Percentiles rank a stretch among this genome's conserved stretches.
Conservation (phyloP, 2,888 invertebrate genomes). For the Troides helena region DNA sequence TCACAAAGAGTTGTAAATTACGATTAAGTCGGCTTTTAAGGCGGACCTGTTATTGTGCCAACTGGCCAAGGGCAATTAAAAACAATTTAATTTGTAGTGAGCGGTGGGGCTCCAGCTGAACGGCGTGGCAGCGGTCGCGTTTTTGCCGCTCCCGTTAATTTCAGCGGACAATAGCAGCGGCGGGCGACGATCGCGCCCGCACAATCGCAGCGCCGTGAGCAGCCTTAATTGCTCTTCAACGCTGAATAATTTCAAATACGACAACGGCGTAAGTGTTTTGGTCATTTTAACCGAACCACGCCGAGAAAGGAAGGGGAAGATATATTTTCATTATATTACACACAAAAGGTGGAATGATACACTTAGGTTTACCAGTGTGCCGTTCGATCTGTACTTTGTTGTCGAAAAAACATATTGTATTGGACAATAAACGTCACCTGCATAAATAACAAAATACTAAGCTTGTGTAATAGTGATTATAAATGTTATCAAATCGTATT, state of each 20-base stretch:
- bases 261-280: conserved; percentile 30
- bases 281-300: conserved; percentile 21
- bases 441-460: not conserved
- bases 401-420: not conserved
- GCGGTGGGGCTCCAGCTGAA: conserved; percentile 28
- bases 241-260: conserved; percentile 57
- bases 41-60: not conserved
- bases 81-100: conserved; percentile 33
- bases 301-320: conserved; percentile 7
- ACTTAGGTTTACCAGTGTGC: not conserved
- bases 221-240: conserved; percentile 66
- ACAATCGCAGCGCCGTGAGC: conserved; percentile 63
- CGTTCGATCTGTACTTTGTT: not conserved
- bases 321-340: conserved; percentile 15
- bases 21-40: not conserved
- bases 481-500: no score
- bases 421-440: not conserved
- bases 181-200: conserved; percentile 55
- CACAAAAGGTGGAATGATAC: conserved; percentile 12
- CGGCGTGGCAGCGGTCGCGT: conserved; percentile 45
- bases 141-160: conserved; percentile 64
- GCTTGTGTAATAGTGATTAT: not conserved
- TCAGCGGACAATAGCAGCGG: conserved; percentile 62
- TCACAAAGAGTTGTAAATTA: conserved; percentile 10
- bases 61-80: conserved; percentile 24